These are phyloP conservation scores for Cheilosia vulpina DNA, from an alignment of 2,888 invertebrate genomes.

Conservation along the genomic window DNA sequence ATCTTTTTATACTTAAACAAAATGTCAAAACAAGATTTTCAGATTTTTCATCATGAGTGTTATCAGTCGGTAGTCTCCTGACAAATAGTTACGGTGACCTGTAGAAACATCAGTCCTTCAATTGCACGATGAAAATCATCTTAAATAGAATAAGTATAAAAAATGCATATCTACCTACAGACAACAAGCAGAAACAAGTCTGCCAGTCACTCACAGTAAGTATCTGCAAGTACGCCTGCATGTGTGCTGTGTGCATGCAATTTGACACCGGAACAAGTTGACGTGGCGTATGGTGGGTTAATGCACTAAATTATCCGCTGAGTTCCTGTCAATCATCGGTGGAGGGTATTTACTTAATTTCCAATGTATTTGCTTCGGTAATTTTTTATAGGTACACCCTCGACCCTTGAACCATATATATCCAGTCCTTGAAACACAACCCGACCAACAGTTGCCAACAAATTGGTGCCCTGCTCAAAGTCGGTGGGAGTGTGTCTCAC, in stretches of 20 bases:
- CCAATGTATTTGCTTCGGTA: slow-evolving; percentile 45
- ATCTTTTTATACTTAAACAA: too few species aligned
- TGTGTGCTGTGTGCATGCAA: slow-evolving; percentile 73
- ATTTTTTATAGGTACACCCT: slow-evolving; percentile 24
- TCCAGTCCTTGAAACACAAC: slow-evolving; percentile 18
- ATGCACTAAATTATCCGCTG: slow-evolving; percentile 73
- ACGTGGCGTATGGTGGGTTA: slow-evolving; percentile 74
- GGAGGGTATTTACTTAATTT: slow-evolving; percentile 24
- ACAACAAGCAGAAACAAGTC: neutral
- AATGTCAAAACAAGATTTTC: too few species aligned
- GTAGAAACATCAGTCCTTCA: too few species aligned
- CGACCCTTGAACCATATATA: slow-evolving; percentile 15
- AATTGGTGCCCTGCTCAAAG: slow-evolving; percentile 20
- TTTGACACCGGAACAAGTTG: slow-evolving; percentile 77
- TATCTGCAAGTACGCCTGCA: slow-evolving; percentile 75
- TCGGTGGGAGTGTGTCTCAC: slow-evolving; percentile 15
- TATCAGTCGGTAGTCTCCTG: too few species aligned
- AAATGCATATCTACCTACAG: neutral
- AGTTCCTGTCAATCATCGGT: slow-evolving; percentile 34
- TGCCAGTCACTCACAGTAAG: slow-evolving; percentile 19
- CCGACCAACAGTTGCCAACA: slow-evolving; percentile 34
- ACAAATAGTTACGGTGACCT: too few species aligned
- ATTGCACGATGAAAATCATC: too few species aligned
- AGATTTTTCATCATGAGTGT: too few species aligned
- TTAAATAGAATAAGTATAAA: too few species aligned